phyloP scores from a whole-genome alignment of 1,140 invertebrate species.

The Drosophila biarmipes region DNA sequence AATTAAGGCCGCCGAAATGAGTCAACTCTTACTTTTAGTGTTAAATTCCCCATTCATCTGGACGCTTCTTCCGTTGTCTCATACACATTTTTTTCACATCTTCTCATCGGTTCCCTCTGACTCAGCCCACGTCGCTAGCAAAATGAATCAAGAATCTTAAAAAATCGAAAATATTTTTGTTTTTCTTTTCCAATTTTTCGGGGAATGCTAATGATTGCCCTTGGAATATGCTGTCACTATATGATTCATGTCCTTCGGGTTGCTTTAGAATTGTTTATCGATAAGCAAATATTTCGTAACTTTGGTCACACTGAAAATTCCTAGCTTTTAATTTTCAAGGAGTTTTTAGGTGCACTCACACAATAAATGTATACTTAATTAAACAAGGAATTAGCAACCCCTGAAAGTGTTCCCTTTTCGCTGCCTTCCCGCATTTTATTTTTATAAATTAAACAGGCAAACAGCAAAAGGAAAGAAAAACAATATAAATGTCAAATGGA shows the following conservation, averaged over 20 bases:
- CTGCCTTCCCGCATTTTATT: slow-evolving; percentile 15
- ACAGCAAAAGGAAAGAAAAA: slow-evolving; percentile 7
- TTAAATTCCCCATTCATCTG: slow-evolving; percentile 21
- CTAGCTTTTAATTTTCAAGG: not conserved
- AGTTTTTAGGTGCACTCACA: not conserved
- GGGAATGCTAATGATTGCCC: not conserved
- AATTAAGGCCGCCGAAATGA: slow-evolving; percentile 23
- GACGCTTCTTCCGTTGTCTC: slow-evolving; percentile 12
- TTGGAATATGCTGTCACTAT: not conserved
- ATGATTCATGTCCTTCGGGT: not conserved
- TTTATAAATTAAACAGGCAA: slow-evolving; percentile 33
- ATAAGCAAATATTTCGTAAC: too few relatives aligned
- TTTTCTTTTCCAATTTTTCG: not conserved
- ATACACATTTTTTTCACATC: slow-evolving; percentile 6
- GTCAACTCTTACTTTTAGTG: slow-evolving; percentile 10
- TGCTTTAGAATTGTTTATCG: not conserved
- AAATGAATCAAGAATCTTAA: not conserved
- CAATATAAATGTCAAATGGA: slow-evolving; percentile 40
- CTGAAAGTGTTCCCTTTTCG: slow-evolving; percentile 1
- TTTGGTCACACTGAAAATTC: not conserved
- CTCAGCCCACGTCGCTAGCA: not conserved
- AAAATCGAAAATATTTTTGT: not conserved
- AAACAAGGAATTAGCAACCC: slow-evolving; percentile 9
- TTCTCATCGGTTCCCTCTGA: slow-evolving; percentile 13
- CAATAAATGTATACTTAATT: not conserved